A percentile compares a stretch with the other conserved stretches of the same genome.
These are phyloP conservation scores for Aphelenchoides fujianensis DNA, from an alignment of 1,140 invertebrate genomes.

Conservation along the genomic window DNA sequence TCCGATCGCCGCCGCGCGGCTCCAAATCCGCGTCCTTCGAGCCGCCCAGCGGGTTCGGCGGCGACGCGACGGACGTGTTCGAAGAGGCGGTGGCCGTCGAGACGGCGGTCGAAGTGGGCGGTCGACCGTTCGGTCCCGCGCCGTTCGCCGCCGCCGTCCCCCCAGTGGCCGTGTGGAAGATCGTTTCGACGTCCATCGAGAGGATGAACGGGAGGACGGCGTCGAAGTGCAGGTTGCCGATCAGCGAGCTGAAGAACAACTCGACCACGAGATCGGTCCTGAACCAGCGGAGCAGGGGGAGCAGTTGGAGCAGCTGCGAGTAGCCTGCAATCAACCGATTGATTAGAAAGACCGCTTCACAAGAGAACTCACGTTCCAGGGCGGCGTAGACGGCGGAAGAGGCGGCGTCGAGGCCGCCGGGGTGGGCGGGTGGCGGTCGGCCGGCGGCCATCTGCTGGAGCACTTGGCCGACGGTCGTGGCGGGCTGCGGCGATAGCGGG, in stretches of 20 bases:
- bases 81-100: too few relatives aligned
- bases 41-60: too few relatives aligned
- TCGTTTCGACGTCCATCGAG: conserved; percentile 70
- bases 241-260: conserved; percentile 78
- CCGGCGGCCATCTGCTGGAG: background rate
- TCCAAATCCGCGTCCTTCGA: too few relatives aligned
- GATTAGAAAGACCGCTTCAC: too few relatives aligned
- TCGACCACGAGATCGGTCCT: conserved; percentile 79
- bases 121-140: too few relatives aligned
- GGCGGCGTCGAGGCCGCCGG: background rate
- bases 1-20: too few relatives aligned
- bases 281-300: conserved; percentile 76
- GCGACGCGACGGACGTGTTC: too few relatives aligned
- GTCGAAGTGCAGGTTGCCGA: conserved; percentile 86
- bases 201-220: conserved; percentile 86
- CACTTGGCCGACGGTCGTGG: background rate
- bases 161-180: conserved; percentile 38
- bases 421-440: background rate
- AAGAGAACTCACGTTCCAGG: conserved; percentile 41
- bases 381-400: conserved; percentile 13
- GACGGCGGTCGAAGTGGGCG: too few relatives aligned
- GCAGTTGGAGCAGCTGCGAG: conserved; percentile 63
- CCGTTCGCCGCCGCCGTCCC: too few relatives aligned
- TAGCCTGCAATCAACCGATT: too few relatives aligned
- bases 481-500: conserved; percentile 11